phyloP scores from a whole-genome alignment of 37 sponge, comb jelly and placozoan species.

The Diacarnus erythraeanus region DNA sequence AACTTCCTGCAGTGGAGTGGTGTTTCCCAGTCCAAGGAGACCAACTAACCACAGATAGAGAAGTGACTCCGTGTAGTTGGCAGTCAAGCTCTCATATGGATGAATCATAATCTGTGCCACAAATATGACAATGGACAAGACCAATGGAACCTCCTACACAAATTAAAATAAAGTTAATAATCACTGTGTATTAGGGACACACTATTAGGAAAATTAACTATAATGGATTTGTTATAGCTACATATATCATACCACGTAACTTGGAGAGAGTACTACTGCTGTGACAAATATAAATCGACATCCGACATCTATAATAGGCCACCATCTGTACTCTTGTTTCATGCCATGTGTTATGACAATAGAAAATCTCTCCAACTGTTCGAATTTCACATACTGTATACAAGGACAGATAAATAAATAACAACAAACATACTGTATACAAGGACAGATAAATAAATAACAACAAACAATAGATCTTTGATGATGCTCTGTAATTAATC shows the following conservation, averaged over 20 bases:
- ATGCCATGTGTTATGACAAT: neutral
- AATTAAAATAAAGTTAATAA: neutral
- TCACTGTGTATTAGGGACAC: neutral
- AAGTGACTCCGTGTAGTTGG: conserved; percentile 14
- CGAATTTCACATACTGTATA: neutral
- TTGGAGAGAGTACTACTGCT: neutral
- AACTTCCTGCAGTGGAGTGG: neutral
- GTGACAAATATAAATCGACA: conserved; percentile 7
- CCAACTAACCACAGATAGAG: neutral
- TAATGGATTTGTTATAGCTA: neutral
- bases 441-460: neutral
- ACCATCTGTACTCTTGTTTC: conserved; percentile 3
- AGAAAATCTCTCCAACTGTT: neutral
- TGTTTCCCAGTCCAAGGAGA: conserved; percentile 24
- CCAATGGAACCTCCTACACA: conserved; percentile 8
- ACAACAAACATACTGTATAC: no score
- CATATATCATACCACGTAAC: neutral
- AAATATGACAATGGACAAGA: neutral
- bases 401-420: no score
- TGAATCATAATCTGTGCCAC: neutral
- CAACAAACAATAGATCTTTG: neutral
- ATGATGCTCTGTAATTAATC: neutral
- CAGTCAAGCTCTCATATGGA: conserved; percentile 19
- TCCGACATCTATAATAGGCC: conserved; percentile 15
- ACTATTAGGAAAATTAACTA: neutral